Evolutionary conservation across 2,888 invertebrate species (phyloP).

Genomic region (Drosophila leonis): DNA sequence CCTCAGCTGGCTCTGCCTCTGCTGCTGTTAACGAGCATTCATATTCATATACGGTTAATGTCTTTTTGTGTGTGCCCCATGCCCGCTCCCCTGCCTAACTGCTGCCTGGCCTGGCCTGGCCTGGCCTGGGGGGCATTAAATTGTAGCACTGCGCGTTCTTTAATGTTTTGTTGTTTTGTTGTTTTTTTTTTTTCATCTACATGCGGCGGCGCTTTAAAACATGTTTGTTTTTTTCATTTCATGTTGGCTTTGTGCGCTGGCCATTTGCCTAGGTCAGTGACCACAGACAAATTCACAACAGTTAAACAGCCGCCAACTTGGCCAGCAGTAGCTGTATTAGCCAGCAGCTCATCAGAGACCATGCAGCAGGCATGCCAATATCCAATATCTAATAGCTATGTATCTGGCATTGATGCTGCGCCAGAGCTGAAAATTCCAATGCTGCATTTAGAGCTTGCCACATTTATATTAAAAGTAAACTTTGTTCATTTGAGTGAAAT

Average conservation of each 20-base stretch:
- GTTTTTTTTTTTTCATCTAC: constrained; percentile 21
- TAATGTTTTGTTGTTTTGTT: too few species aligned
- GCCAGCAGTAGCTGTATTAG: constrained; percentile 18
- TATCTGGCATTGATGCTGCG: constrained; percentile 1
- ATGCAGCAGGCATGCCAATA: neutral
- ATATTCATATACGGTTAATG: constrained; percentile 70
- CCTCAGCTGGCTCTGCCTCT: neutral
- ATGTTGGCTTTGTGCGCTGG: neutral
- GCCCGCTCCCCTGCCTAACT: neutral
- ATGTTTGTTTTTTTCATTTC: constrained; percentile 52
- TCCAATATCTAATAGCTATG: neutral
- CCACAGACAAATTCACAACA: constrained; percentile 76
- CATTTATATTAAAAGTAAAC: neutral
- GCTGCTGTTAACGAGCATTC: constrained; percentile 64
- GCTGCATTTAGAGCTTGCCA: neutral
- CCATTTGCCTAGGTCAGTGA: constrained; percentile 69
- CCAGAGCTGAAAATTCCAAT: constrained; percentile 16
- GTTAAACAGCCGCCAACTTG: constrained; percentile 53
- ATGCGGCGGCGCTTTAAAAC: constrained; percentile 49
- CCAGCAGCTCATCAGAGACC: constrained; percentile 20
- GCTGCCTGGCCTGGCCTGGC: neutral
- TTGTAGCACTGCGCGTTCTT: constrained; percentile 50
- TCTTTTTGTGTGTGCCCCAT: constrained; percentile 44
- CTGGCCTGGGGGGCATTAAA: constrained; percentile 39
- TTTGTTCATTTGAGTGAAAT: too few species aligned